A percentile compares a stretch with the other conserved stretches of the same genome.
phyloP scores from a whole-genome alignment of 2,888 invertebrate species.

The Fragum fragum region DNA sequence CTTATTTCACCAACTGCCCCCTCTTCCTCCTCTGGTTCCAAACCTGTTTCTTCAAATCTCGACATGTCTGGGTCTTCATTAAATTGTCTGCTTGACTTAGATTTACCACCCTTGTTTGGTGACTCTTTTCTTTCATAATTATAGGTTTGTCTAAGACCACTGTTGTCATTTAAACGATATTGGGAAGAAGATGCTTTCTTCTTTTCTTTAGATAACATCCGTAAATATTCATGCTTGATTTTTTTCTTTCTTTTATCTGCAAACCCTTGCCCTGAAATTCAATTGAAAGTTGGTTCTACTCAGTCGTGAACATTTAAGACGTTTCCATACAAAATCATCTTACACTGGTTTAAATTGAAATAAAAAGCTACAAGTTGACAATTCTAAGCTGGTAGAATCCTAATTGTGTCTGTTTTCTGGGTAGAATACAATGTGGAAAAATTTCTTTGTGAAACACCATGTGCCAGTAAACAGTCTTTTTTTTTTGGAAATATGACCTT shows the following conservation, averaged over 20 bases:
- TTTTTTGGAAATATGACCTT: too few relatives aligned
- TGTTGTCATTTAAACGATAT: neutral
- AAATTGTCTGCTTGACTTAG: neutral
- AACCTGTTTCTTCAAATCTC: neutral
- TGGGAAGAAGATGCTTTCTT: neutral
- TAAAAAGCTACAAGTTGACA: too few relatives aligned
- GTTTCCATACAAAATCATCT: too few relatives aligned
- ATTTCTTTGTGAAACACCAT: too few relatives aligned
- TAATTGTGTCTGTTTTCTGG: too few relatives aligned
- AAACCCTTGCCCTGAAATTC: slow-evolving; percentile 73
- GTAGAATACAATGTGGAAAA: too few relatives aligned
- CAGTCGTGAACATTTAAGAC: too few relatives aligned
- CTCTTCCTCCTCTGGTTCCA: neutral
- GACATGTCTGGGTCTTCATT: neutral
- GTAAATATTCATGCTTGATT: slow-evolving; percentile 71
- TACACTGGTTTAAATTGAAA: too few relatives aligned
- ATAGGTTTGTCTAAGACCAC: neutral
- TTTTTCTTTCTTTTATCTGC: slow-evolving; percentile 75
- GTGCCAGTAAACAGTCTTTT: too few relatives aligned
- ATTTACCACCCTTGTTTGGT: neutral
- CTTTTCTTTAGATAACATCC: slow-evolving; percentile 68
- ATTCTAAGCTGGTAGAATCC: too few relatives aligned
- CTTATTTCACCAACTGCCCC: neutral
- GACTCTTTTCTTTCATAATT: neutral
- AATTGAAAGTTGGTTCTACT: too few relatives aligned